These are phyloP conservation scores for Palythoa caribaeorum DNA, from an alignment of 92 coral and sea anemone species.

Conservation along the genomic window DNA sequence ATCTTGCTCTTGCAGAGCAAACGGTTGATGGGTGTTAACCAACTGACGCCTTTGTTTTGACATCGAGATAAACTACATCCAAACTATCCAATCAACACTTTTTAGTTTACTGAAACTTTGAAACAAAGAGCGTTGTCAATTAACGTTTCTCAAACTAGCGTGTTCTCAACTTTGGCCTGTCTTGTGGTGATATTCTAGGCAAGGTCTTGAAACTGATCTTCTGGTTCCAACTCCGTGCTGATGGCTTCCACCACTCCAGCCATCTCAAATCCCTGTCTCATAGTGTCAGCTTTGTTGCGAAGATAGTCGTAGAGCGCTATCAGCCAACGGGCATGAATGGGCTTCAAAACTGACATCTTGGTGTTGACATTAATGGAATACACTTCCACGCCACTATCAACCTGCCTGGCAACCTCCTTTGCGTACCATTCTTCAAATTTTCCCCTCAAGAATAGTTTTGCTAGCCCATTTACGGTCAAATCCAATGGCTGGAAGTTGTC, in stretches of 20 bases:
- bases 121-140: slow-evolving; percentile 1
- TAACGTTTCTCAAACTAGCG: not conserved
- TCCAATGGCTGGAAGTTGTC: slow-evolving; percentile 47
- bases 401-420: slow-evolving; percentile 33
- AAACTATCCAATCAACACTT: not conserved
- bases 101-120: not conserved
- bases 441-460: slow-evolving; percentile 50
- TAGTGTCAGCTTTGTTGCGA: slow-evolving; percentile 15
- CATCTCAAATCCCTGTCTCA: slow-evolving; percentile 17
- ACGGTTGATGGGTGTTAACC: not conserved
- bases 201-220: slow-evolving; percentile 40
- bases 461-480: slow-evolving; percentile 56
- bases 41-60: not conserved
- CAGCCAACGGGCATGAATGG: slow-evolving; percentile 38
- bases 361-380: slow-evolving; percentile 43
- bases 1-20: not conserved
- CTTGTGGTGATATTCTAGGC: slow-evolving; percentile 30
- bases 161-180: slow-evolving; percentile 13
- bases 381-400: slow-evolving; percentile 48
- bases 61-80: slow-evolving; percentile 4
- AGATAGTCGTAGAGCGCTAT: slow-evolving; percentile 32
- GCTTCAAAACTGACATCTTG: slow-evolving; percentile 45
- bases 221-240: slow-evolving; percentile 13
- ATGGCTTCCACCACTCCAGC: slow-evolving; percentile 27
- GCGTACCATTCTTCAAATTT: slow-evolving; percentile 44